Percentiles rank a stretch among this genome's conserved stretches.
Evolutionary conservation across 92 coral and sea anemone species (phyloP).

Genomic region (Muricea muricata): DNA sequence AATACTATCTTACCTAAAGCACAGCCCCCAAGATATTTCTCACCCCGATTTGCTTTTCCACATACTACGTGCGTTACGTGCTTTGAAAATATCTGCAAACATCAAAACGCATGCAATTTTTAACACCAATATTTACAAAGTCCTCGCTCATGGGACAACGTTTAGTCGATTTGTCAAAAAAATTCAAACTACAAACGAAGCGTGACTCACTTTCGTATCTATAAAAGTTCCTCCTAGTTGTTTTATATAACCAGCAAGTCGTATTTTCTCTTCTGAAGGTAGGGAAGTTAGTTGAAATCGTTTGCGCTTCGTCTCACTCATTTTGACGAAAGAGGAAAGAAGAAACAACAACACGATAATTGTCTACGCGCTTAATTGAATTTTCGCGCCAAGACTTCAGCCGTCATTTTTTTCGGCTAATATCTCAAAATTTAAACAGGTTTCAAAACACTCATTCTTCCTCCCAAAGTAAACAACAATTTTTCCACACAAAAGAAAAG

Average conservation of each 20-base stretch:
- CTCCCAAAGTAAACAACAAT: too few relatives aligned
- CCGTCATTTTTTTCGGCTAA: not conserved
- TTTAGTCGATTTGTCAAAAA: not conserved
- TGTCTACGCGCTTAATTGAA: constrained; percentile 52
- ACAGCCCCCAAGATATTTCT: constrained; percentile 95
- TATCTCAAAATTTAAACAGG: not conserved
- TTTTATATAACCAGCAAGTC: constrained; percentile 68
- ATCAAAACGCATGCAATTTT: not conserved
- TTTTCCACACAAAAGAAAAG: not conserved
- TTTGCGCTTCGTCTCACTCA: constrained; percentile 77
- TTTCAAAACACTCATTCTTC: not conserved
- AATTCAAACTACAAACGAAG: not conserved
- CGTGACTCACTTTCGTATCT: constrained; percentile 79
- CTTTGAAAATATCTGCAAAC: constrained; percentile 73
- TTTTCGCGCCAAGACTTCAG: constrained; percentile 5
- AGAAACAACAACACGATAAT: not conserved
- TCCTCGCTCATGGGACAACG: not conserved
- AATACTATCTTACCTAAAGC: constrained; percentile 82
- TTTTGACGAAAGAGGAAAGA: constrained; percentile 48
- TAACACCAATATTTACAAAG: not conserved
- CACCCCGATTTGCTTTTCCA: constrained; percentile 94
- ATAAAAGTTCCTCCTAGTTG: constrained; percentile 83
- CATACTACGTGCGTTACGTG: constrained; percentile 86
- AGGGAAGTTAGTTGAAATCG: constrained; percentile 85
- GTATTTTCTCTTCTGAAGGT: constrained; percentile 71